Percentiles rank a stretch among this genome's conserved stretches.
phyloP scores from a whole-genome alignment of 2,888 invertebrate genomes.

The Crematogaster levior region DNA sequence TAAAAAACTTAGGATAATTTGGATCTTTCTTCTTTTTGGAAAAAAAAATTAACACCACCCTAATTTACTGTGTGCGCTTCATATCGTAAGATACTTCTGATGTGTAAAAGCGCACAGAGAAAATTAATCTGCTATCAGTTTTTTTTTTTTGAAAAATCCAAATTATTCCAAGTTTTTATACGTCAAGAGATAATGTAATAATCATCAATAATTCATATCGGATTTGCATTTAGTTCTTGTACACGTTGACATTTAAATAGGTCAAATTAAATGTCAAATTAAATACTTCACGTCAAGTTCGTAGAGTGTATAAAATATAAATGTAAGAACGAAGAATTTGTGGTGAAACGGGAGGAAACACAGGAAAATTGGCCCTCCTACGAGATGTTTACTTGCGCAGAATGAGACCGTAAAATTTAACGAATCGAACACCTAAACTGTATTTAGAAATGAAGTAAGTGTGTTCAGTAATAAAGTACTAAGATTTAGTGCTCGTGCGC shows the following conservation, averaged over 20 bases:
- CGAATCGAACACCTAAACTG: constrained; percentile 2
- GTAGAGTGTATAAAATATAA: not conserved
- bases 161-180: not conserved
- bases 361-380: not conserved
- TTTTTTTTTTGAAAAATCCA: not conserved
- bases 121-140: not conserved
- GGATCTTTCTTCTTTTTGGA: too few species aligned
- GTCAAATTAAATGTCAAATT: not conserved
- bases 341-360: not conserved
- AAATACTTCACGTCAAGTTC: not conserved
- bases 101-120: not conserved
- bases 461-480: constrained; percentile 15
- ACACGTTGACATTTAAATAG: not conserved
- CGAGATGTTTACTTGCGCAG: not conserved
- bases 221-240: not conserved
- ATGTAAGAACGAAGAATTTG: not conserved
- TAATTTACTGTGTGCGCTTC: too few species aligned
- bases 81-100: too few species aligned
- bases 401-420: not conserved
- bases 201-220: too few species aligned
- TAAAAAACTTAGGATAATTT: too few species aligned
- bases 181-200: not conserved
- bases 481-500: constrained; percentile 25
- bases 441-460: constrained; percentile 24
- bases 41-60: too few species aligned